Base-by-base conservation (phyloP, 2,888 invertebrate species). In the Cancer borealis region DNA sequence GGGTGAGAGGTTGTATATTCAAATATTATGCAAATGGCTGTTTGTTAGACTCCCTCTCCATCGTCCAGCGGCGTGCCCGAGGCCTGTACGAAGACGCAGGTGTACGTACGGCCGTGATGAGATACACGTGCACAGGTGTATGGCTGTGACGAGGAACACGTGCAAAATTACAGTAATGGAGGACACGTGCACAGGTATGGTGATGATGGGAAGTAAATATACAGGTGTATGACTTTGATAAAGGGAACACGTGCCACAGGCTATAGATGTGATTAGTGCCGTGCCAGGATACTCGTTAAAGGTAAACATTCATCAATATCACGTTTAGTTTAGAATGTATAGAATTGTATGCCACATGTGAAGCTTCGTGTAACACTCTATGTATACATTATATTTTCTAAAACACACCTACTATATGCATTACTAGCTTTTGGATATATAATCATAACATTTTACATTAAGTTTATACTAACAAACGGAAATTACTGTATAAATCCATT, bases 1-100 rank as follows among this genome's bases (percentile, higher is more conserved):
- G 60, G 54, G 46, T 88, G 46, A 92, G 54, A 88, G 87, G 92
- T 88, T 92, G 92, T 92, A 92, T 92, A 92, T 92, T 92, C 92
- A 92, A 92, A 92, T 92, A 60, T 60, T 92, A 92, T 92, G 92
- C 88, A 88, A 88, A 92, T 92, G 60, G 46, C 12, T 54, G 92
- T 92, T 92, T 91, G 91, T 91, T 91, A 39, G 66, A 91, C 39
- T 45, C 6, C 14, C 30, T 21, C 66, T 21, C 39, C 21, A 21
- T 21, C n/a, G 91, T 91, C 91, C 91, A 66, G 66, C 66, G 21
- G 60, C 73, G 21, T 73, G 73, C 73, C 73, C 73, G n/a, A 73
- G 26, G 73, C 73, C 73, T 26, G 26, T 73, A 26, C 73, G n/a
- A 26, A 73, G 73, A 73, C 73, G n/a, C 73, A 8, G 10, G 26